Evolutionary conservation across 2,113 vertebrate genomes (phyloP), one percentile per base, ranked within the genome.

Genomic region (Peromyscus californicus): DNA sequence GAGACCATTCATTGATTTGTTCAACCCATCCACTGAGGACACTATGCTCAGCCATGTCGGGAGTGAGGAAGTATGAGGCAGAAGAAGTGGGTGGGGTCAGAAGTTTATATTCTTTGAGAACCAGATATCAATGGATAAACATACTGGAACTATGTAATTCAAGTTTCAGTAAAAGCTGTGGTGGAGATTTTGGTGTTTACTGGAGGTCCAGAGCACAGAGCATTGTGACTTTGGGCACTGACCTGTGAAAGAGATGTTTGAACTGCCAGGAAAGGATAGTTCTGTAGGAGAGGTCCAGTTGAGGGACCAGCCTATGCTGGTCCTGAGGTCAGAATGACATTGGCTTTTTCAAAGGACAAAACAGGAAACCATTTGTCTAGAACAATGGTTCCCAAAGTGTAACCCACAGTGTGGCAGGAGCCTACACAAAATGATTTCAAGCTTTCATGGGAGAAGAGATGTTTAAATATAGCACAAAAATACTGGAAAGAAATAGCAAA

Each of bases 361-460:
- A 69, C 24, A 33, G 69, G 31, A 92, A 8, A 17, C 63, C 8
- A 7, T 78, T 31, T 57, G 8, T 80, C 75, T 31, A 59, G 26
- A 95, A n/a, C 31, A 76, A 33, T 24, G 75, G n/a, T 76, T 94
- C 33, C 42, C 10, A 17, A 78, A 94, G 69, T 19, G n/a, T 26
- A 42, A 33, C 9, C 10, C 59, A 16, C 22, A 61, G 76, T 78
- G 24, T 22, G 21, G 6, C 36, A 59, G 13, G 19, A 63, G 48
- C 69, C 13, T 80, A 19, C 13, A 83, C 89, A 39, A 94, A 67
- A 74, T 31, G 3, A 86, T 26, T 70, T 80, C 51, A 85, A 86
- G 90, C 9, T 82, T 93, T 54, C 51, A 48, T 48, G 22, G 83
- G 85, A 87, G 78, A 91, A 85, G n/a, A 85, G 76, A 83, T 79